Conservation (phyloP, 1,140 invertebrate species). For the Hylyphantes graminicola region DNA sequence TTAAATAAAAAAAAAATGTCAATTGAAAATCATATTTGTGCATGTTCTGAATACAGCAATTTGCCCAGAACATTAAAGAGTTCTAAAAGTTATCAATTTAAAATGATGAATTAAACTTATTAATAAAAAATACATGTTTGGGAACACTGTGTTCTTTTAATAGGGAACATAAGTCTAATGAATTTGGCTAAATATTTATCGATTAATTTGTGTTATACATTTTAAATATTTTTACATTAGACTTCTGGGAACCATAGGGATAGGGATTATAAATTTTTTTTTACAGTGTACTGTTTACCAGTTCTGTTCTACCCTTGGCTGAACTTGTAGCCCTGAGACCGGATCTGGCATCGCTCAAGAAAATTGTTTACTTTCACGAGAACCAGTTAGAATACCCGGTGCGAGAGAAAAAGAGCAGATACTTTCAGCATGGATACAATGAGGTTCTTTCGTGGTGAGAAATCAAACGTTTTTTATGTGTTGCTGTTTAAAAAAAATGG, state of each 20-base stretch:
- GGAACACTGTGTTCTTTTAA: background rate
- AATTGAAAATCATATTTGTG: no score
- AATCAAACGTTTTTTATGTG: background rate
- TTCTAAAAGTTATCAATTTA: no score
- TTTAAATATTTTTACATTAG: background rate
- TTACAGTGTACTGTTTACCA: slow-evolving; percentile 74
- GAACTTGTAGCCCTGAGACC: slow-evolving; percentile 77
- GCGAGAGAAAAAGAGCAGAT: slow-evolving; percentile 75
- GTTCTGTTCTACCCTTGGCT: slow-evolving; percentile 79
- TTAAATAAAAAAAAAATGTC: no score
- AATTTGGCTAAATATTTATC: background rate
- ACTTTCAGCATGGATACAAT: slow-evolving; percentile 84
- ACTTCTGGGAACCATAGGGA: background rate
- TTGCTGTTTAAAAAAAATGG: no score
- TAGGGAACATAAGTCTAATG: background rate
- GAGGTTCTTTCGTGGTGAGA: slow-evolving; percentile 78
- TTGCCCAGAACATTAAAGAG: no score
- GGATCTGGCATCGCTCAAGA: slow-evolving; percentile 73
- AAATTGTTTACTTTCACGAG: slow-evolving; percentile 84
- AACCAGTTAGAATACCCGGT: slow-evolving; percentile 82
- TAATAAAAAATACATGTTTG: background rate
- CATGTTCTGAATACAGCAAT: no score
- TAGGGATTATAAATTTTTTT: background rate
- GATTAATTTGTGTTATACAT: background rate
- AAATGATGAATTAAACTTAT: background rate